A percentile compares a stretch with the other conserved stretches of the same genome.
Conservation (phyloP, 2,888 invertebrate species). For the Drosophila setosimentum region DNA sequence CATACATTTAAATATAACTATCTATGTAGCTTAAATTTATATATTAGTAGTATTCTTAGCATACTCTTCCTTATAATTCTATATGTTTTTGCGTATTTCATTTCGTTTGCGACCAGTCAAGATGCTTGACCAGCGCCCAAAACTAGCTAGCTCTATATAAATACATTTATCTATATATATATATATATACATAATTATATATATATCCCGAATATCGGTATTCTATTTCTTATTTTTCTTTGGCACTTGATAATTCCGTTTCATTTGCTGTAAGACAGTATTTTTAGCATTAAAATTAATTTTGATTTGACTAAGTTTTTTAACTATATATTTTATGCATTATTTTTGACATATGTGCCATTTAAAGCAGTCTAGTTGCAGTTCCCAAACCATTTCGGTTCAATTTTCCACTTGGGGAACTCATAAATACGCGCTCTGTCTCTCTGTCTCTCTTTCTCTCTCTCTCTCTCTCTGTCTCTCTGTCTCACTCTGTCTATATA, state of each 20-base stretch:
- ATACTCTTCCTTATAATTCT: slow-evolving; percentile 16
- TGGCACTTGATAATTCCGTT: slow-evolving; percentile 22
- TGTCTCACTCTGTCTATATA: slow-evolving; percentile 11
- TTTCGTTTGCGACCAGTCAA: slow-evolving; percentile 2
- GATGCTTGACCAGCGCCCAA: slow-evolving; percentile 9
- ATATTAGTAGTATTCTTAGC: slow-evolving; percentile 34
- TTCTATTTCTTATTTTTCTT: not conserved
- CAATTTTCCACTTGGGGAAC: slow-evolving; percentile 19
- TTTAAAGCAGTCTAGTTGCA: slow-evolving; percentile 19
- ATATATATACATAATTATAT: slow-evolving; percentile 2
- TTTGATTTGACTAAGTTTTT: slow-evolving; percentile 6
- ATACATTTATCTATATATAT: slow-evolving; percentile 1
- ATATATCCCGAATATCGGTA: slow-evolving; percentile 3
- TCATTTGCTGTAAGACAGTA: slow-evolving; percentile 21
- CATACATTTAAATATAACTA: slow-evolving; percentile 17
- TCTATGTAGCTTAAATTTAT: slow-evolving; percentile 17
- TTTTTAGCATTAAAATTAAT: slow-evolving; percentile 4
- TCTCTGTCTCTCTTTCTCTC: slow-evolving; percentile 14
- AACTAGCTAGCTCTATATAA: slow-evolving; percentile 17
- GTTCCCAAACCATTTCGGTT: slow-evolving; percentile 12
- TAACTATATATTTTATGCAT: slow-evolving; percentile 15
- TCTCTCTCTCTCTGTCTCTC: slow-evolving; percentile 23
- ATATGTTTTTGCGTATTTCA: slow-evolving; percentile 18
- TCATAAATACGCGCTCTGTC: slow-evolving; percentile 19
- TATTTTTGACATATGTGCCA: slow-evolving; percentile 7